Evolutionary conservation across 2,113 vertebrate species (phyloP).

Genomic region (Halcyon senegalensis): DNA sequence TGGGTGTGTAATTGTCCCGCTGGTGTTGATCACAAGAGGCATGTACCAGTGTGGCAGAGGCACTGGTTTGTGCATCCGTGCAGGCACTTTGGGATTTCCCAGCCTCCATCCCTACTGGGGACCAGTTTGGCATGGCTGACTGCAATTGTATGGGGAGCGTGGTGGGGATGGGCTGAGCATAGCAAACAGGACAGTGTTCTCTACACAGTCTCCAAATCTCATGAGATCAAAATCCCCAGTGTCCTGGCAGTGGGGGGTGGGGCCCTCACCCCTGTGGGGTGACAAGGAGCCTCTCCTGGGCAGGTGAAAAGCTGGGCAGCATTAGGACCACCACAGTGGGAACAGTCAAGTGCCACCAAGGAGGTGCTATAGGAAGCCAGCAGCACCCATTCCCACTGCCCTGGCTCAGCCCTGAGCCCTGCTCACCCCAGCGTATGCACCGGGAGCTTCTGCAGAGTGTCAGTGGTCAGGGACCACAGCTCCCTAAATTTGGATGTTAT

Average conservation of each 20-base stretch:
- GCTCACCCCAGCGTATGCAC: accelerated
- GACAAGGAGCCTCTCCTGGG: neutral
- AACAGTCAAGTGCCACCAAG: neutral
- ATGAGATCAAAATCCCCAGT: neutral
- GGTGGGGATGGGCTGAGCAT: neutral
- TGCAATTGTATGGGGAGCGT: neutral
- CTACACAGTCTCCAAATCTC: neutral
- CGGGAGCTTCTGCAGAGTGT: neutral
- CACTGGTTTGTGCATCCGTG: neutral
- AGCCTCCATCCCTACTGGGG: neutral
- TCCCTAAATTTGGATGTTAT: neutral
- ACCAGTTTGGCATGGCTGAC: neutral
- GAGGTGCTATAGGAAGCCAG: neutral
- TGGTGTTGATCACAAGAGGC: neutral
- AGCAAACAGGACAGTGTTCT: neutral
- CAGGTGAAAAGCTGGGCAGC: neutral
- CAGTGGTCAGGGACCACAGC: neutral
- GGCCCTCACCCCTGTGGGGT: neutral
- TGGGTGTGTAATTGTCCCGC: neutral
- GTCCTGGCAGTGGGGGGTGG: neutral
- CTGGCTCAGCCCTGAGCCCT: neutral
- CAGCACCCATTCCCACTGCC: neutral
- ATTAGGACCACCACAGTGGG: accelerated
- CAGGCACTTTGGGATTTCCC: neutral
- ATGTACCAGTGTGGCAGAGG: accelerated